Conservation (phyloP, 2,797 vertebrate genomes). For the Monodelphis domestica region DNA sequence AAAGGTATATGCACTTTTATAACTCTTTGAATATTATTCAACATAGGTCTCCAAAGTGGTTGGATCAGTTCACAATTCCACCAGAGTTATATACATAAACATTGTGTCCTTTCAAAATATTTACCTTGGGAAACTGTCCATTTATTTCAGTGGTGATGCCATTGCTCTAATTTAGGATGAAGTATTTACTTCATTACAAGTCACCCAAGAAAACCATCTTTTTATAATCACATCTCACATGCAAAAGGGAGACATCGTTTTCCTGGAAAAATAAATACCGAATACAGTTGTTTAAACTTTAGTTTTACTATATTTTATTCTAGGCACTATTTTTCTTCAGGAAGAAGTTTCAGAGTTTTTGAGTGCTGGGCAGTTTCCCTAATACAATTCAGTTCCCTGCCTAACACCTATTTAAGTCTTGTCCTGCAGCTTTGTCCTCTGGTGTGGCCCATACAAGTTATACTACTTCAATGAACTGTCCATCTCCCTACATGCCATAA, state of each 20-base stretch:
- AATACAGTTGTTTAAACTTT: background rate
- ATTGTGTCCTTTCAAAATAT: slow-evolving; percentile 25
- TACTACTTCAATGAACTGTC: background rate
- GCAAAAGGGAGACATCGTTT: background rate
- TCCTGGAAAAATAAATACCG: background rate
- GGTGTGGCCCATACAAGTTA: background rate
- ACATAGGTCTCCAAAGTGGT: no score
- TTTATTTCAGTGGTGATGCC: background rate
- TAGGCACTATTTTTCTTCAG: background rate
- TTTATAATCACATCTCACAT: background rate
- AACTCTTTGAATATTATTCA: no score
- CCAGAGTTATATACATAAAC: no score
- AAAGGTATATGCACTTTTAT: no score
- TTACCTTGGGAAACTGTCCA: background rate
- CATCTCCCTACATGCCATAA: background rate
- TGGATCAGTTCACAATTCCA: no score
- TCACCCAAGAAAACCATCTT: background rate
- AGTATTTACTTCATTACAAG: background rate
- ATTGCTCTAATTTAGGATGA: background rate
- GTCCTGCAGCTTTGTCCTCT: background rate
- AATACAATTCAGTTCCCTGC: background rate
- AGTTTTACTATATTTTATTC: background rate
- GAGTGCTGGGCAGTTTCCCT: background rate
- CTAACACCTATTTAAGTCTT: background rate
- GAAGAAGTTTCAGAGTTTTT: background rate